phyloP scores from a whole-genome alignment of 2,888 invertebrate genomes.

The Lucinisca nassula region DNA sequence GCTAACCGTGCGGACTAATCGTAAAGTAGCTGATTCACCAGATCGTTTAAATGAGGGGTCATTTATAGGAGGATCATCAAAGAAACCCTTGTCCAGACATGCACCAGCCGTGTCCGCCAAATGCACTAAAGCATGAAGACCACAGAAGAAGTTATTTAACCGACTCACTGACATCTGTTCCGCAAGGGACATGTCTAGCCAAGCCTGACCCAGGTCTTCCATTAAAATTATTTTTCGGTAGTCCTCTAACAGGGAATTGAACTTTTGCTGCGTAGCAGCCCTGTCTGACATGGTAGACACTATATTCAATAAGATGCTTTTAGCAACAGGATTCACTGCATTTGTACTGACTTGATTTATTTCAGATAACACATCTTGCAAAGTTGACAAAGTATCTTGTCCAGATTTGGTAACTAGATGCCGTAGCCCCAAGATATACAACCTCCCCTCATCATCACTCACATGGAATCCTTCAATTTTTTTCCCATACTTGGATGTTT shows the following conservation, averaged over 20 bases:
- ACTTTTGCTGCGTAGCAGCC: conserved; percentile 31
- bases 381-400: conserved; percentile 33
- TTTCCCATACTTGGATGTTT: conserved; percentile 57
- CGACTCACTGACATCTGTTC: conserved; percentile 47
- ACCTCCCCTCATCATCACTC: conserved; percentile 47
- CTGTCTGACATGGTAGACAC: conserved; percentile 43
- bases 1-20: conserved; percentile 33
- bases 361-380: conserved; percentile 44
- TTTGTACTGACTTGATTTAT: conserved; percentile 19
- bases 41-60: conserved; percentile 40
- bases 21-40: conserved; percentile 20
- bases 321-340: conserved; percentile 5
- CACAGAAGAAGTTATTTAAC: conserved; percentile 72
- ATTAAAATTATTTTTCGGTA: conserved; percentile 47
- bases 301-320: conserved; percentile 32
- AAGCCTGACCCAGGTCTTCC: conserved; percentile 47
- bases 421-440: conserved; percentile 48
- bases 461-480: conserved; percentile 65
- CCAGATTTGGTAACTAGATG: conserved; percentile 60
- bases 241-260: conserved; percentile 11
- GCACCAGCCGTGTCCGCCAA: conserved; percentile 54
- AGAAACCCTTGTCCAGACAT: conserved; percentile 33
- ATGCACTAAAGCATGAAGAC: conserved; percentile 65
- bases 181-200: conserved; percentile 39
- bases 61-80: conserved; percentile 33